These are phyloP conservation scores for Trogon surrucura DNA, from an alignment of 2,113 vertebrate genomes.

Conservation along the genomic window DNA sequence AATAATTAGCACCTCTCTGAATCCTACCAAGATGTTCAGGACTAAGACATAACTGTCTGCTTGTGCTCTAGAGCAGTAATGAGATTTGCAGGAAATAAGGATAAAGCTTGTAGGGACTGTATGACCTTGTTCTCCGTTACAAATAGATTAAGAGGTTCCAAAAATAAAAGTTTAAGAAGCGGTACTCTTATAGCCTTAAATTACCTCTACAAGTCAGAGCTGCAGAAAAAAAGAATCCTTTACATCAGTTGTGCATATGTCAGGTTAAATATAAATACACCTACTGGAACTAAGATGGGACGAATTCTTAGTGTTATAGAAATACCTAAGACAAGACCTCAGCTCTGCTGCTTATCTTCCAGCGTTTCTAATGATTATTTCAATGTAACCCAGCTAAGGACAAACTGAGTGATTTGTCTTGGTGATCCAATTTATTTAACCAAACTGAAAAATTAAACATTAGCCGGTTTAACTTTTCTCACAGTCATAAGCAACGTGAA, in stretches of 20 bases:
- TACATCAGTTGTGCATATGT: not conserved
- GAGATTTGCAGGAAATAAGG: conserved; percentile 61
- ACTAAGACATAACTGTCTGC: not conserved
- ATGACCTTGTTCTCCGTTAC: conserved; percentile 54
- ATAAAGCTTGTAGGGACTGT: conserved; percentile 41
- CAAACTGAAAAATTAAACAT: not conserved
- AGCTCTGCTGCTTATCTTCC: not conserved
- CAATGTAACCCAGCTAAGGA: not conserved
- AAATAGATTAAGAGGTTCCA: conserved; percentile 58
- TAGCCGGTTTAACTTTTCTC: not conserved
- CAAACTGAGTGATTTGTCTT: not conserved
- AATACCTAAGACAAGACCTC: not conserved
- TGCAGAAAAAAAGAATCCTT: not conserved
- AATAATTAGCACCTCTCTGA: not conserved
- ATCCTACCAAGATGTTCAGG: not conserved
- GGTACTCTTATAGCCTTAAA: conserved; percentile 6
- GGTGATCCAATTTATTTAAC: not conserved
- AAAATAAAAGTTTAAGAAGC: conserved; percentile 66
- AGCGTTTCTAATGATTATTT: not conserved
- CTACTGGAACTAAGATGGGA: not conserved
- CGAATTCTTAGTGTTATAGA: not conserved
- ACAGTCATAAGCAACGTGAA: not conserved
- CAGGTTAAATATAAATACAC: conserved; percentile 35
- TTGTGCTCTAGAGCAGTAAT: conserved; percentile 26
- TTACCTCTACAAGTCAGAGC: conserved; percentile 14